Base-by-base conservation (phyloP, 2,797 vertebrate genomes). In the Microhierax caerulescens region DNA sequence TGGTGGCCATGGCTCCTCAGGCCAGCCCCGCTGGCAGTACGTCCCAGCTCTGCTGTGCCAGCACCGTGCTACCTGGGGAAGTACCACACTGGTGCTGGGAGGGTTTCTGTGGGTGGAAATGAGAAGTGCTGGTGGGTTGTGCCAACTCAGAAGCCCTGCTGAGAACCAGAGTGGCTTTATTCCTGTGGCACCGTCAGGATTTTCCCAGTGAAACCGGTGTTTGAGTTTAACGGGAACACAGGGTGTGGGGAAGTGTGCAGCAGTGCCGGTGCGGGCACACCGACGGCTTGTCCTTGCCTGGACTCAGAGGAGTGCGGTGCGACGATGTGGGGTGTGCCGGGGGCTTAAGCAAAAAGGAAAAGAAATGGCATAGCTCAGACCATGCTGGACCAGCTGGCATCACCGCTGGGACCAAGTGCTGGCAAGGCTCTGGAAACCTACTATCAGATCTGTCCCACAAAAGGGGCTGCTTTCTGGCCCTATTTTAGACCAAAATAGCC, bases 281-380 rank as follows among this genome's bases (percentile, higher is more conserved):
- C 1, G 11, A 36, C 17, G 17, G 13, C 25, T 39, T 17, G 27
- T 47, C 54, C 50, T 51, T 56, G 22, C n/a, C 36, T 45, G 36
- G 34, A 3, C 21, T 15, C 3, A 3, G 48, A 47, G 0, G 4
- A 64, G 59, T 47, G 83, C 24, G 3, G 61, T 0, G 0, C n/a
- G 1, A n/a, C 2, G 10, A 30, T 45, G 75, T 5, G 12, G 59
- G 25, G 9, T 25, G 41, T 39, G 41, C 28, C 7, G 6, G 34
- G 37, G 41, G 12, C 22, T 65, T 1, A 2, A 51, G 5, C 43
- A 43, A 19, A 43, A 43, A 43, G 43, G 43, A 43, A 43, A 43
- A 18, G 17, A 43, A 43, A 43, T 0, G 1, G 12, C 1, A 1
- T 23, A 45, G 45, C 25, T 47, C 1, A 10, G 61, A 50, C 19